Conservation (phyloP, 2,113 vertebrate genomes). For the Pogona vitticeps region DNA sequence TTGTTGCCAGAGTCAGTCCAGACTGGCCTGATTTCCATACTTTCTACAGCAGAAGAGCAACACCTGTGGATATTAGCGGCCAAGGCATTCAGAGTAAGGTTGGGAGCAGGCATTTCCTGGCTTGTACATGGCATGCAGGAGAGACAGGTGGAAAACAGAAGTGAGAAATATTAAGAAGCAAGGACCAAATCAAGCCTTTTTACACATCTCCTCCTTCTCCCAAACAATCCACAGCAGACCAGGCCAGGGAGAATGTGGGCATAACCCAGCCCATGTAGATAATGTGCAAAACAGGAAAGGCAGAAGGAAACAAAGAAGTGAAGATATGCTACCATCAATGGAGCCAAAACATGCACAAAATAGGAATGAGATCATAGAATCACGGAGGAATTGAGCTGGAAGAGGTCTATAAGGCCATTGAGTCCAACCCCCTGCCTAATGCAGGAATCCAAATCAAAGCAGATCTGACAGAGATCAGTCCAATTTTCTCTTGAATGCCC, state of each 20-base stretch:
- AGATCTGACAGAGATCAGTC: no score
- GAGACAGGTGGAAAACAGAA: background rate
- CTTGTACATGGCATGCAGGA: accelerated
- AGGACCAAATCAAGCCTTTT: background rate
- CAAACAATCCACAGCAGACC: background rate
- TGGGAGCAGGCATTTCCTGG: accelerated
- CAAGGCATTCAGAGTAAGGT: accelerated
- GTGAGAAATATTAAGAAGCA: background rate
- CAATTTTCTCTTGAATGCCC: no score
- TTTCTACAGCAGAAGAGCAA: accelerated
- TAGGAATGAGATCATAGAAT: background rate
- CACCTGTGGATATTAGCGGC: accelerated
- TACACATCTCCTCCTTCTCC: background rate
- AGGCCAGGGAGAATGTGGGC: background rate
- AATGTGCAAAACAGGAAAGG: background rate
- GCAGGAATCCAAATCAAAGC: no score
- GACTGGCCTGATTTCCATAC: accelerated
- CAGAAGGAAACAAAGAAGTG: background rate
- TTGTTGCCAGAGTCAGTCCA: background rate
- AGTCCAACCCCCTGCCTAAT: no score
- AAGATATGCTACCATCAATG: background rate
- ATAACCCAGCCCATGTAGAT: background rate
- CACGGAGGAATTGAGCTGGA: no score
- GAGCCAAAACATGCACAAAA: background rate
- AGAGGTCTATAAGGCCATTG: no score